Base-by-base conservation (phyloP, 2,888 invertebrate species). In the Caenorhabditis sinica region DNA sequence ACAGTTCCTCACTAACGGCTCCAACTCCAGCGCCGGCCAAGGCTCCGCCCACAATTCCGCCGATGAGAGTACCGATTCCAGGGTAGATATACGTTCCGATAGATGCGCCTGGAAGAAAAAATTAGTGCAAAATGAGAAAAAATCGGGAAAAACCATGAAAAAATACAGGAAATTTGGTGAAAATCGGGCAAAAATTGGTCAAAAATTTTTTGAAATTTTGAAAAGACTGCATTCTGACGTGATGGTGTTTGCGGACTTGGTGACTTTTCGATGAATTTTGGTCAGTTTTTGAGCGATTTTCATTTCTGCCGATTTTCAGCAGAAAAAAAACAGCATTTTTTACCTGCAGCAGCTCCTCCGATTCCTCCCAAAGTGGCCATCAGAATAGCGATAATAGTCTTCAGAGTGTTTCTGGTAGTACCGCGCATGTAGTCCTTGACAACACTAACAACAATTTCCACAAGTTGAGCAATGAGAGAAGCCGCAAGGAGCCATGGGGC, bases 31-130 rank as follows among this genome's bases (percentile, higher is more conserved):
- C 8, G 11, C 45, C 51, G 5, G 49, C 68, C n/a, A n/a, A 2
- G 20, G 49, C 17, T 68, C 68, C 68, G 20, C 68, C 68, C 30
- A 68, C 5, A 8, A 68, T 13, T 15, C 51, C 33, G 6, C 68
- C 68, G 20, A 68, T 20, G 1, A 68, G 20, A 13, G 68, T 68
- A 17, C 68, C 68, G 51, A 68, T 68, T 17, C 51, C 68, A 30
- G 68, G 68, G 20, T 28, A 33, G 68, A 51, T 30, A 11, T 9
- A 1, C 0, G 68, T 51, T 28, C 68, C 68, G 15, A 68, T 33
- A 1, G 30, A 4, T 6, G 51, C 30, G 4, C 68, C 68, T 51
- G 33, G 15, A 68, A 51, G 4, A 20, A 1, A 17, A 17, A 17
- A 4, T 49, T 11, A 15, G 15, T 13, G n/a, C n/a, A n/a, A n/a